phyloP scores from a whole-genome alignment of 2,113 vertebrate genomes.

The Sus scrofa region DNA sequence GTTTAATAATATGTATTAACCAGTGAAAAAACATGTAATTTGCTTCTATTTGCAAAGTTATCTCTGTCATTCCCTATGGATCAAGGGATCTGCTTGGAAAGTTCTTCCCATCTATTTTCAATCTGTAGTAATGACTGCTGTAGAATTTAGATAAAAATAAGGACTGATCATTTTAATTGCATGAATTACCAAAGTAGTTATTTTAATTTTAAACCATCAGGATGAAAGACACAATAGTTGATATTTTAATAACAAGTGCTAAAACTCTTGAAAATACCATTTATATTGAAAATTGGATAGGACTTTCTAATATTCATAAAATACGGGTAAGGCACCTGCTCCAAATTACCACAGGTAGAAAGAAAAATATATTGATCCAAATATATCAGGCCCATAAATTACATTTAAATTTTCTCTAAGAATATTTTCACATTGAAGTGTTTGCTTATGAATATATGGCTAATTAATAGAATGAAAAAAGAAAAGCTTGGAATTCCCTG shows the following conservation, averaged over 20 bases:
- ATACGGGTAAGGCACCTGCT: not conserved
- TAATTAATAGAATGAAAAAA: not conserved
- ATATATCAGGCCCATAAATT: not conserved
- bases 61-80: not conserved
- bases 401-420: not conserved
- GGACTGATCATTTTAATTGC: not conserved
- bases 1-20: not conserved
- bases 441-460: not conserved
- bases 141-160: not conserved
- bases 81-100: not conserved
- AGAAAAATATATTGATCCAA: not conserved
- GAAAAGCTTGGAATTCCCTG: too few species aligned
- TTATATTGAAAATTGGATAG: not conserved
- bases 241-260: not conserved
- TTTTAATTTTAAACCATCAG: not conserved
- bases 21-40: not conserved
- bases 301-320: not conserved
- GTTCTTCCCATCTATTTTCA: not conserved
- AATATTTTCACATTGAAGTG: not conserved
- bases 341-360: not conserved
- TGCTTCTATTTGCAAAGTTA: not conserved
- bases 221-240: not conserved
- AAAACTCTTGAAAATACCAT: not conserved
- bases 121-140: not conserved
- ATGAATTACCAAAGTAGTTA: not conserved